phyloP scores from a whole-genome alignment of 2,113 vertebrate species.

The Crocuta crocuta region DNA sequence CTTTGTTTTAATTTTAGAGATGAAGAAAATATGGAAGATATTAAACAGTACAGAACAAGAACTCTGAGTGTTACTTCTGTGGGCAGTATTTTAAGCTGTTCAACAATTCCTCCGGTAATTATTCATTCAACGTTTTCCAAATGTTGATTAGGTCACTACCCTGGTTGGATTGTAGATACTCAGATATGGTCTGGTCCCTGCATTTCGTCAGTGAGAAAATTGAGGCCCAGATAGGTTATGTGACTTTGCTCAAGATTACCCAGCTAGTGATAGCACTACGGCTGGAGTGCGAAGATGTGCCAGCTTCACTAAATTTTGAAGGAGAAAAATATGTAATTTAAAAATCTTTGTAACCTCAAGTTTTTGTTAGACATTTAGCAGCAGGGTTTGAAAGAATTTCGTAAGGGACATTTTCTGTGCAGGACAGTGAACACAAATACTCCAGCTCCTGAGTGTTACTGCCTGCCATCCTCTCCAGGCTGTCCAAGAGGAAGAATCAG shows the following conservation, averaged over 20 bases:
- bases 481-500: not conserved
- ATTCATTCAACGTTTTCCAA: not conserved
- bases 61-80: conserved; percentile 90
- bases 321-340: not conserved
- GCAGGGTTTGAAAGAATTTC: not conserved
- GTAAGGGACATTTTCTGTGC: not conserved
- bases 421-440: not conserved
- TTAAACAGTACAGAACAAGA: conserved; percentile 87
- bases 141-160: not conserved
- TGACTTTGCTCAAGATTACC: not conserved
- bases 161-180: not conserved
- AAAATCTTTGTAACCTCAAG: not conserved
- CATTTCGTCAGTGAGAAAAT: not conserved
- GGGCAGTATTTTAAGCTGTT: conserved; percentile 91
- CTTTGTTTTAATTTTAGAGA: conserved; percentile 86
- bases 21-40: conserved; percentile 85
- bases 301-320: not conserved
- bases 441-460: not conserved
- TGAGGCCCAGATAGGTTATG: not conserved
- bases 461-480: not conserved
- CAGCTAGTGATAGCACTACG: not conserved
- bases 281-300: not conserved
- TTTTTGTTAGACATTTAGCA: not conserved
- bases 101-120: conserved; percentile 95
- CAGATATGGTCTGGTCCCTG: not conserved